phyloP scores from a whole-genome alignment of 2,113 vertebrate genomes.

The zebrafish (Danio rerio) region GRCz12tu NC_133180.1:24766501-24767000 shows the following conservation, averaged over 20 bases:
- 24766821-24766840: slow-evolving; percentile 31
- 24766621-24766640: slow-evolving; percentile 55
- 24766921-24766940: slow-evolving; percentile 22
- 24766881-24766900: slow-evolving; percentile 50
- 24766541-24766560: no score
- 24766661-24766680: slow-evolving; percentile 54
- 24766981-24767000: not conserved
- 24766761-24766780: not conserved
- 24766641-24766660: slow-evolving; percentile 60
- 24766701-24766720: no score
- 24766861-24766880: slow-evolving; percentile 51
- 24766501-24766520: no score
- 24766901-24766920: slow-evolving; percentile 39
- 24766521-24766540: no score
- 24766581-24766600: not conserved
- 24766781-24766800: not conserved
- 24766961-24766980: not conserved
- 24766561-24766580: no score
- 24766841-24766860: slow-evolving; percentile 48
- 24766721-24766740: not conserved
- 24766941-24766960: not conserved
- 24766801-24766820: slow-evolving; percentile 45
- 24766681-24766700: slow-evolving; percentile 35
- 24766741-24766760: no score
- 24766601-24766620: slow-evolving; percentile 60